Conservation (phyloP, 2,113 vertebrate genomes). For the Marmota monax region DNA sequence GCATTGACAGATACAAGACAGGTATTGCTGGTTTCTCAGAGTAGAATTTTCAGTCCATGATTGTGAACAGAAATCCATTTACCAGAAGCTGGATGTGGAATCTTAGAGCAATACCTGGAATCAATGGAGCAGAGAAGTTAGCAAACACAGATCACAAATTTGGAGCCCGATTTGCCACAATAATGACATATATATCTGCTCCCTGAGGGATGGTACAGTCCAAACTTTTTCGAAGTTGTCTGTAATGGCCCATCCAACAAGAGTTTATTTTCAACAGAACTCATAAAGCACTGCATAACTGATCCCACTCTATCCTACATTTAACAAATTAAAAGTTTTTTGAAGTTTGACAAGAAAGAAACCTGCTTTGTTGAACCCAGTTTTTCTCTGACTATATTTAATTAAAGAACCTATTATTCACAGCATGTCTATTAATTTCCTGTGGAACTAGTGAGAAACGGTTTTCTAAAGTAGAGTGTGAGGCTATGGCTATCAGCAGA, state of each 20-base stretch:
- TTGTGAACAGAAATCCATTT: not conserved
- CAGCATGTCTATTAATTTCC: slow-evolving; percentile 74
- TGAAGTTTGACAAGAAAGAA: slow-evolving; percentile 66
- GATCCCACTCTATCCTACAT: not conserved
- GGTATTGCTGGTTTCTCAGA: not conserved
- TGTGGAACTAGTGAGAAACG: slow-evolving; percentile 62
- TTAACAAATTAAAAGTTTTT: slow-evolving; percentile 64
- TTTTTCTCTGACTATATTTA: slow-evolving; percentile 73
- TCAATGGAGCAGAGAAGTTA: accelerated
- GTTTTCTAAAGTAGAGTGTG: slow-evolving; percentile 53
- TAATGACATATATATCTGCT: not conserved
- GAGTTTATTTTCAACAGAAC: not conserved
- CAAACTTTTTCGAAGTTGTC: not conserved
- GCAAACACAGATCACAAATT: not conserved
- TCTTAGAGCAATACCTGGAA: not conserved
- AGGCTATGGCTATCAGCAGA: slow-evolving; percentile 36
- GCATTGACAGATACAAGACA: not conserved
- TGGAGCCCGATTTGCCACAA: not conserved
- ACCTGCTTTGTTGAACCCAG: slow-evolving; percentile 53
- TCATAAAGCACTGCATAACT: not conserved
- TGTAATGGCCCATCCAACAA: not conserved
- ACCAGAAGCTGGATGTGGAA: not conserved
- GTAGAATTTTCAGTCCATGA: not conserved
- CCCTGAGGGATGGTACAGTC: accelerated
- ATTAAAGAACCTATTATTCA: slow-evolving; percentile 74